A percentile compares a stretch with the other conserved stretches of the same genome.
phyloP scores from a whole-genome alignment of 2,113 vertebrate genomes.

The Entelurus aequoreus region DNA sequence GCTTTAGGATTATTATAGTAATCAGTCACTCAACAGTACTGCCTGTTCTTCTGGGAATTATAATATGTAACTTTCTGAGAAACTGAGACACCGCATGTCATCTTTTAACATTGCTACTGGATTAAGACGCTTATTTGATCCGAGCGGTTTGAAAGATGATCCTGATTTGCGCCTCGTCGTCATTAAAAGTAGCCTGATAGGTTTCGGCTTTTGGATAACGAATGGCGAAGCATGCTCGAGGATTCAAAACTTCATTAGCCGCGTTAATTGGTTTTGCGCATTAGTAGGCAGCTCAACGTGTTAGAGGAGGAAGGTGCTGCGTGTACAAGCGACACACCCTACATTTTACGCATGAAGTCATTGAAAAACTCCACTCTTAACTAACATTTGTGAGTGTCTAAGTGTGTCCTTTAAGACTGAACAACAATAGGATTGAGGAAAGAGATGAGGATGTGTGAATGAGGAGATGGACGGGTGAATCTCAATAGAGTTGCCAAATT shows the following conservation, averaged over 20 bases:
- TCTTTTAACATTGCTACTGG: constrained; percentile 16
- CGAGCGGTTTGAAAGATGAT: constrained; percentile 36
- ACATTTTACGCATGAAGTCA: constrained; percentile 10
- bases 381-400: neutral
- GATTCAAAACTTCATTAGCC: constrained; percentile 62
- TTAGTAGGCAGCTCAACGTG: constrained; percentile 51
- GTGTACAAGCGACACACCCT: constrained; percentile 12
- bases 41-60: neutral
- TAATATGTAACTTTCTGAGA: constrained; percentile 11
- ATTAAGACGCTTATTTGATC: constrained; percentile 52
- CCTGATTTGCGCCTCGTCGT: constrained; percentile 38
- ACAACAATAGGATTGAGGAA: neutral
- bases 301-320: constrained; percentile 21
- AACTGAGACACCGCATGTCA: constrained; percentile 11
- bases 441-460: constrained; percentile 25
- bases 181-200: constrained; percentile 41
- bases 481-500: constrained; percentile 17
- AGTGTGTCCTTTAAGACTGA: neutral
- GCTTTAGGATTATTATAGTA: constrained; percentile 16
- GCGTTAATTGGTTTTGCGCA: constrained; percentile 60
- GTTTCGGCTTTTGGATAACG: constrained; percentile 31
- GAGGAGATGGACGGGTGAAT: constrained; percentile 23
- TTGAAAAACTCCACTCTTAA: neutral
- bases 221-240: constrained; percentile 38
- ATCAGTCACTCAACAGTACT: constrained; percentile 39